Base-by-base conservation (phyloP, 1,140 invertebrate species). In the Trichonephila clavipes region DNA sequence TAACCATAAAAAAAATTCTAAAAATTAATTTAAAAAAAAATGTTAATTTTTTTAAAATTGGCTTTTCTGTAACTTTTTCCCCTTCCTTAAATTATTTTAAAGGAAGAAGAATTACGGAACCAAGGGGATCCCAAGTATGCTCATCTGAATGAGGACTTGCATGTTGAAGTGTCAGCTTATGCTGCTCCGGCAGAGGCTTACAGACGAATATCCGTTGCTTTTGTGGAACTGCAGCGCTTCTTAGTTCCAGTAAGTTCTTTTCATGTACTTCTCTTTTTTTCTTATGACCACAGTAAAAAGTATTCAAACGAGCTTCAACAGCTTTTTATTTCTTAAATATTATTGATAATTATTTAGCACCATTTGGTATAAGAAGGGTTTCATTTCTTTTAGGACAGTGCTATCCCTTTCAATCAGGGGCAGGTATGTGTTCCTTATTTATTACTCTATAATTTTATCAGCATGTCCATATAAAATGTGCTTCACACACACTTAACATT, bases 131-230 rank as follows among this genome's bases (percentile, higher is more conserved):
- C 98, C 0, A 99, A 99, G 95, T 99, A 98, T 95, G 97, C 98
- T 14, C 99, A 99, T 96, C 97, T 99, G 19, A 97, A 97, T 89
- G 98, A 99, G 94, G 98, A 99, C 94, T 96, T 99, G 6, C 99
- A 99, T 95, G 98, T 99, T 0, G 98, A 99, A 96, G 98, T 99
- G 92, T 97, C 98, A 72, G 98, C 98, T 19, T 97, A 98, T 92
- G 98, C 98, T 10, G 97, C 98, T 21, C 98, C 98, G 0, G 97
- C 98, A 0, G 98, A 99, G 95, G 98, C 98, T 1, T 98, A 99
- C 96, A 98, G 98, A 24, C 97, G 98, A 90, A 98, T 99, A 28
- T 97, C 98, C 0, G 98, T 98, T 95, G 98, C 98, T 24, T 96
- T 99, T 10, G 97, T 97, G 1, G 98, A 98, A 96, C 96, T 98